Evolutionary conservation across 1,140 invertebrate species (phyloP).

Genomic region (Drosophila albomicans): DNA sequence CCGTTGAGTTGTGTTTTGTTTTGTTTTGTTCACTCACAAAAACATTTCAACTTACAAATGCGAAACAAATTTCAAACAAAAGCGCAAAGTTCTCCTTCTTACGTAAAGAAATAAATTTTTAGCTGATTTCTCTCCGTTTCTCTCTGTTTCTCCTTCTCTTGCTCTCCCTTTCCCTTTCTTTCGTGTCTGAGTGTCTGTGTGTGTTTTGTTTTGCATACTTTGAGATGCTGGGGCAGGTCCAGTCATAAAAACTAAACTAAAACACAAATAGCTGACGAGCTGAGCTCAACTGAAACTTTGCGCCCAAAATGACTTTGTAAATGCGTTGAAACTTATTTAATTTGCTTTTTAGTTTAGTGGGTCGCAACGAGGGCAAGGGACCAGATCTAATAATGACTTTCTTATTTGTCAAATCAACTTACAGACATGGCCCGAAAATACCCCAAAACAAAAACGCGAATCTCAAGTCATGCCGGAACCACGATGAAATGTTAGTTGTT

Average conservation of each 20-base stretch:
- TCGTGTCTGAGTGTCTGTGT: conserved; percentile 26
- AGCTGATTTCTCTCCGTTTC: conserved; percentile 66
- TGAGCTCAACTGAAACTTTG: conserved; percentile 63
- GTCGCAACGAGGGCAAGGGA: conserved; percentile 9
- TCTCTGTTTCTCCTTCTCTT: conserved; percentile 24
- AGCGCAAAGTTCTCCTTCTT: conserved; percentile 65
- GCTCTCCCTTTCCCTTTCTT: not conserved
- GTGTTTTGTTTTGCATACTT: conserved; percentile 65
- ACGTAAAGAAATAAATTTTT: conserved; percentile 73
- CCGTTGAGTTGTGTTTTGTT: conserved; percentile 24
- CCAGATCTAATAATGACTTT: conserved; percentile 63
- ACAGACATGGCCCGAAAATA: conserved; percentile 18
- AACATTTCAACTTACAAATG: conserved; percentile 83
- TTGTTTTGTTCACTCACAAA: conserved; percentile 58
- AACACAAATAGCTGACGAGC: conserved; percentile 71
- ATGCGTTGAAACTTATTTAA: conserved; percentile 82
- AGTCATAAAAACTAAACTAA: conserved; percentile 75
- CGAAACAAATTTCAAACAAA: conserved; percentile 84
- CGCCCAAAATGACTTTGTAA: conserved; percentile 77
- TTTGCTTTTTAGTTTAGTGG: conserved; percentile 68
- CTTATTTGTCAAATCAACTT: conserved; percentile 64
- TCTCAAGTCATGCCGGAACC: conserved; percentile 34
- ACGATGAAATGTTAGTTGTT: conserved; percentile 14
- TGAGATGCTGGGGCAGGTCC: not conserved
- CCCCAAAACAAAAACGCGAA: not conserved